phyloP scores from a whole-genome alignment of 2,113 vertebrate genomes.

The Leptocoma aspasia region DNA sequence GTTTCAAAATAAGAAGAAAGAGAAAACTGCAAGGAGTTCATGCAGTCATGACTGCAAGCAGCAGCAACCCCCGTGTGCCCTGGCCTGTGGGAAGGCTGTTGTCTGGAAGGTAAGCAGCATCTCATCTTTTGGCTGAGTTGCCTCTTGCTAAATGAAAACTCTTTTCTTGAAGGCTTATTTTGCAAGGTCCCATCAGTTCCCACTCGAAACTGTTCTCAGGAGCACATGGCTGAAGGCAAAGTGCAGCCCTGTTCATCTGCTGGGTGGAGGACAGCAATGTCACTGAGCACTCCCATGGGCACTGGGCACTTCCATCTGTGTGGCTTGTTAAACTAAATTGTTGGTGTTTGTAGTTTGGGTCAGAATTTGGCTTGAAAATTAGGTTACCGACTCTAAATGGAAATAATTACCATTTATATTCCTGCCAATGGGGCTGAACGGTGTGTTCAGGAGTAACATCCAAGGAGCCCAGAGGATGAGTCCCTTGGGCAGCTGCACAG shows the following conservation, averaged over 20 bases:
- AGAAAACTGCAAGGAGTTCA: not conserved
- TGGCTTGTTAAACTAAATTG: not conserved
- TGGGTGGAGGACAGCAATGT: not conserved
- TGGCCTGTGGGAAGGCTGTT: not conserved
- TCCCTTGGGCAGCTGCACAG: not conserved
- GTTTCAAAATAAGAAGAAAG: not conserved
- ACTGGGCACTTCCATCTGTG: not conserved
- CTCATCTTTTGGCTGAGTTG: not conserved
- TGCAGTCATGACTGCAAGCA: not conserved
- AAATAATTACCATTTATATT: not conserved
- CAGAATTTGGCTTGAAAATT: not conserved
- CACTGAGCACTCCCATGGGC: not conserved
- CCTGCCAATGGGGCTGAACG: not conserved
- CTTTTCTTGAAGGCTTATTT: not conserved
- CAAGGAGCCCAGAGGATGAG: not conserved
- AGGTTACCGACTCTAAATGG: not conserved
- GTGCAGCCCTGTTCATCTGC: too few relatives aligned
- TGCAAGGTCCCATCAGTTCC: not conserved
- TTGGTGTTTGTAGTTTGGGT: not conserved
- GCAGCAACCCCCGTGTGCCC: not conserved
- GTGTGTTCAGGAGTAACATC: not conserved
- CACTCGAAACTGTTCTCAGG: rapidly evolving
- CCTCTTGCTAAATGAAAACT: not conserved
- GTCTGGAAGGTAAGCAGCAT: not conserved
- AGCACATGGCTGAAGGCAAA: not conserved